Conservation (phyloP, 2,113 vertebrate species). For the Zosterops japonicus region DNA sequence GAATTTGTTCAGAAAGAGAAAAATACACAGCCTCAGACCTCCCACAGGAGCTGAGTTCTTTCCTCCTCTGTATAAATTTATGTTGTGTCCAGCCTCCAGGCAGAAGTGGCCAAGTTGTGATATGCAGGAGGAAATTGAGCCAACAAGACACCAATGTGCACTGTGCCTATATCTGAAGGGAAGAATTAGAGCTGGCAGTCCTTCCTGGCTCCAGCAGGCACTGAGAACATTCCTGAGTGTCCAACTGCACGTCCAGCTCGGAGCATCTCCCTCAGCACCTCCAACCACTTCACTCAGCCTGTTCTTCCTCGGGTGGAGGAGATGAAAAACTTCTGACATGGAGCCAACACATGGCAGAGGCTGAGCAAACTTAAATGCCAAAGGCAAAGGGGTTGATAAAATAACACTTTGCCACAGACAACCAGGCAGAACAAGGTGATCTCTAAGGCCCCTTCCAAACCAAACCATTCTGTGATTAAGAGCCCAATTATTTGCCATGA, state of each 20-base stretch:
- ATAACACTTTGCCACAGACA: neutral
- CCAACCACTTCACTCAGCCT: neutral
- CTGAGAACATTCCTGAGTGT: neutral
- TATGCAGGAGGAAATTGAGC: neutral
- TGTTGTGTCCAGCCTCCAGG: neutral
- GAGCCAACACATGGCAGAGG: accelerated
- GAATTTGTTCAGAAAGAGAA: neutral
- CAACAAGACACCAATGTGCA: neutral
- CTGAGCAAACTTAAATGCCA: neutral
- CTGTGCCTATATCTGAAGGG: neutral
- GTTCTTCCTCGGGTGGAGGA: neutral
- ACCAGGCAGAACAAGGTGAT: neutral
- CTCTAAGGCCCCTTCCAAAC: neutral
- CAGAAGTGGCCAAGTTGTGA: neutral
- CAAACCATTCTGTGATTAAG: neutral
- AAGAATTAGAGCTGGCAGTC: neutral
- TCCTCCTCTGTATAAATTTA: neutral
- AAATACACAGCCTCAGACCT: neutral
- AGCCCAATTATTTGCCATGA: neutral
- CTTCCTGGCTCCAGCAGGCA: neutral
- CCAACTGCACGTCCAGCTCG: accelerated
- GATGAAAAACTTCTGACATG: accelerated
- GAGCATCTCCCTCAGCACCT: neutral
- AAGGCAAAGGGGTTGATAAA: neutral
- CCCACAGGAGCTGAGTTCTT: neutral